Conservation (phyloP, 2,797 vertebrate species). For the Eulemur coronatus region DNA sequence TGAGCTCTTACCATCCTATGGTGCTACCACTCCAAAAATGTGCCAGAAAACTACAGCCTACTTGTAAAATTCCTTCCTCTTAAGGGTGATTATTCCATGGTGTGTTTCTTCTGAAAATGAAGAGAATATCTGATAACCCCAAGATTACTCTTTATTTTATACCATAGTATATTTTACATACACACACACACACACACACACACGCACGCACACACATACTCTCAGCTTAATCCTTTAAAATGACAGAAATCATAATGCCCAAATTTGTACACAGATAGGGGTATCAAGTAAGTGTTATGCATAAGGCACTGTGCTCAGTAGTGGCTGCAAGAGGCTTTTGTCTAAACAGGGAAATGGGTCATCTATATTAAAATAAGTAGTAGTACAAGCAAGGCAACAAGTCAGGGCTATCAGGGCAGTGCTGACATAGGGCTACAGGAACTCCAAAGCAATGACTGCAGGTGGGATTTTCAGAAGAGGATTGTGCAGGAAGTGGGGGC, state of each 20-base stretch:
- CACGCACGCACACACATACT: neutral
- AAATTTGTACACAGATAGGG: neutral
- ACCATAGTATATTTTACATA: neutral
- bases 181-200: neutral
- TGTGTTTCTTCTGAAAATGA: conserved; percentile 6
- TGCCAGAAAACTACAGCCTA: neutral
- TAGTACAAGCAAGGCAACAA: neutral
- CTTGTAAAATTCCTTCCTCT: neutral
- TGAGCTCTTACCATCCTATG: neutral
- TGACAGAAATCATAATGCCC: neutral
- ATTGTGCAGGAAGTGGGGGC: neutral
- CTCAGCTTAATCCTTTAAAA: neutral
- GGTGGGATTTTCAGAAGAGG: neutral
- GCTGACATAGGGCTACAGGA: neutral
- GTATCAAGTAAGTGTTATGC: neutral
- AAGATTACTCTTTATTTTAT: neutral
- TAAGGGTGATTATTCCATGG: neutral
- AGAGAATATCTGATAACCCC: neutral
- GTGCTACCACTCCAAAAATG: neutral
- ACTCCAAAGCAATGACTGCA: neutral
- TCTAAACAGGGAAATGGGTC: neutral
- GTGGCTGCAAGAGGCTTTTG: neutral
- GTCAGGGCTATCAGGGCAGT: no score
- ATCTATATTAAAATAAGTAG: neutral
- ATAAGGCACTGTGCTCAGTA: neutral